Base-by-base conservation (phyloP, 2,113 vertebrate genomes). In the Hyaena hyaena region DNA sequence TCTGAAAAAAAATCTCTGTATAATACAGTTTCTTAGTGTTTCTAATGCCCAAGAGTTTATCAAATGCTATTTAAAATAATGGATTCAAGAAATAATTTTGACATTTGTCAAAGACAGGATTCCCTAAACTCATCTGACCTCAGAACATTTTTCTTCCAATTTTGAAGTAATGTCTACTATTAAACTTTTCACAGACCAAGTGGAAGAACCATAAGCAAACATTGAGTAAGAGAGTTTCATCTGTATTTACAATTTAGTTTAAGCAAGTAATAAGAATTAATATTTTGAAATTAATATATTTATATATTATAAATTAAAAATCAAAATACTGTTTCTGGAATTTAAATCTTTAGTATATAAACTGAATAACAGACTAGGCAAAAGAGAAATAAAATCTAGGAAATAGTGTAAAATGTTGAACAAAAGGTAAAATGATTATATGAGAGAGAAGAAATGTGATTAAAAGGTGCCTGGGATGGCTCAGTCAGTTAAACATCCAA, bases 171-270 rank as follows among this genome's bases (percentile, higher is more conserved):
- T 83, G 63, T 5, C 16, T 68, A 71, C 16, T 68, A 77, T 76
- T 92, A 84, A 83, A 69, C 19, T 88, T 88, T 53, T 92, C 61
- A 95, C 39, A 63, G 16, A 95, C 69, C 35, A 96, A 95, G 33
- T 71, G 12, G 43, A 92, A 85, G 8, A 93, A 48, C 43, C 53
- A 71, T 88, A 26, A 35, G 33, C 65, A 84, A 77, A 90, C 33
- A 55, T 43, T 88, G 21, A 88, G n/a, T 76, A 77, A 35, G 19
- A 63, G 26, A 66, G 83, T 73, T 53, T 83, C 33, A 85, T 73
- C 71, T 89, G 53, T 58, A 65, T 91, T 96, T 90, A 80, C 4
- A 81, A 81, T 89, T 84, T 69, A 94, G 17, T n/a, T 92, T 83
- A 63, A 69, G 10, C 35, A 83, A 77, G 10, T 53, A 65, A 89